Base-by-base conservation (phyloP, 23 tunicate species). In the Clavelina lepadiformis region DNA sequence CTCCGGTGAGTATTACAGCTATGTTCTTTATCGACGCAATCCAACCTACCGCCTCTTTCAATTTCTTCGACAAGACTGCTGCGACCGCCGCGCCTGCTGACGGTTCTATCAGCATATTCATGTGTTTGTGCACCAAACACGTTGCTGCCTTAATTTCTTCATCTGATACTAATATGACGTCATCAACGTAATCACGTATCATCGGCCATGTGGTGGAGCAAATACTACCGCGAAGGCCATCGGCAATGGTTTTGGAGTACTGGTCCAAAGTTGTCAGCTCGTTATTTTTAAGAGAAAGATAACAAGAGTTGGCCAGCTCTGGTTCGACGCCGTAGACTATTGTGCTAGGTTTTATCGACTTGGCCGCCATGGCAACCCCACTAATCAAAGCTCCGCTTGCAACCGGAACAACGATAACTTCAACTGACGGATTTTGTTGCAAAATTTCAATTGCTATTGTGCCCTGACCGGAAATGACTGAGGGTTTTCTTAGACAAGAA, bases 121-220 rank as follows among this genome's bases (percentile, higher is more conserved):
- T 28, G 32, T 71, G 38, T 50, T 79, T 62, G 52, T 29, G 37
- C 19, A 74, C 61, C 13, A 61, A 32, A 29, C 25, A 23, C 31
- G 81, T 74, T 4, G 86, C 86, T 38, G 29, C 35, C 73, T 77
- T 76, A 5, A 79, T 76, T 46, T 73, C 81, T 28, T 51, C 71
- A 31, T 79, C 86, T 3, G 60, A 23, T 0, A 79, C 86, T 26
- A 80, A 73, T 24, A 79, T 79, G 2, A 79, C 86, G 52, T 79
- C 80, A 38, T 79, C 80, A 59, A 79, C 81, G 13, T 73, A 47
- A 45, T 73, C 70, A 31, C 78, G 68, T 19, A 79, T 74, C 71
- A 79, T 73, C 47, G 86, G 86, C 86, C 86, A 79, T 5, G 86
- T 79, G 46, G 73, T 74, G 20, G 41, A 24, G 0, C 86, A 79